Conservation (phyloP, 2,888 invertebrate species). For the Eudasyphora cyanicolor region DNA sequence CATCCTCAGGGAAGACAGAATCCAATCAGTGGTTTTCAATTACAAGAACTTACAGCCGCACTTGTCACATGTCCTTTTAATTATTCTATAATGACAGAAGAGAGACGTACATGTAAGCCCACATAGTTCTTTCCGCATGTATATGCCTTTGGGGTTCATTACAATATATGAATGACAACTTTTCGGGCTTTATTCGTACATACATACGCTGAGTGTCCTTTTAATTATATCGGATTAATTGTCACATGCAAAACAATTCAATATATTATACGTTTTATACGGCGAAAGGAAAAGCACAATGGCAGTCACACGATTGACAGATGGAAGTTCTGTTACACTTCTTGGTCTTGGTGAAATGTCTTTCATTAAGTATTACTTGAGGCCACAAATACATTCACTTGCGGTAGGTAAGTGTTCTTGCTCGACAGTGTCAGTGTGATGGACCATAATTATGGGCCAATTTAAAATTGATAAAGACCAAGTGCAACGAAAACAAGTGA, state of each 20-base stretch:
- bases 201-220: constrained; percentile 12
- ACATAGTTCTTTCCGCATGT: not conserved
- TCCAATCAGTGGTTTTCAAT: constrained; percentile 19
- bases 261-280: not conserved
- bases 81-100: constrained; percentile 14
- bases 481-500: not conserved
- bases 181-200: not conserved
- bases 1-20: not conserved
- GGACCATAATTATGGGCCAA: constrained; percentile 9
- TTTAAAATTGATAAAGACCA: not conserved
- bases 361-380: not conserved
- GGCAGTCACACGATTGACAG: not conserved
- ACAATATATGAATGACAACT: not conserved
- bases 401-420: not conserved
- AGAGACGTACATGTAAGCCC: not conserved
- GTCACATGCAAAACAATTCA: constrained; percentile 28
- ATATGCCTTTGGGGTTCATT: not conserved
- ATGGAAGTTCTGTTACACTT: not conserved
- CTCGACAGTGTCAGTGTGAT: not conserved
- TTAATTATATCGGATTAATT: constrained; percentile 26
- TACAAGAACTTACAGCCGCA: not conserved
- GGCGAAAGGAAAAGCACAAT: not conserved
- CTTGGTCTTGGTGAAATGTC: not conserved
- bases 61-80: constrained; percentile 14
- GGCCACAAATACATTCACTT: constrained; percentile 5